Base-by-base conservation (phyloP, 2,797 vertebrate species). In the Semaprochilodus insignis region DNA sequence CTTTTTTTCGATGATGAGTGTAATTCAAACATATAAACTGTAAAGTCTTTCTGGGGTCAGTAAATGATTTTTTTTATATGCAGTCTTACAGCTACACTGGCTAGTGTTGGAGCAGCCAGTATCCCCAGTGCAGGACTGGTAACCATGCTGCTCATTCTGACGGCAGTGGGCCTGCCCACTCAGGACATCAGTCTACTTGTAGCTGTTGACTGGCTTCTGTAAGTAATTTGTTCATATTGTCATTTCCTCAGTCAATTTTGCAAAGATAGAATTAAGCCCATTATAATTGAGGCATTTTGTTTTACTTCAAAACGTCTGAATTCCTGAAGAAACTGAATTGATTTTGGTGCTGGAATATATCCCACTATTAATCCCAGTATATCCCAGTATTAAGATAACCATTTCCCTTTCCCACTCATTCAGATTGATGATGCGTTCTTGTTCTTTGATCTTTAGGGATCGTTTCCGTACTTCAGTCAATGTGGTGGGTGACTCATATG, bases 381-480 rank as follows among this genome's bases (percentile, higher is more conserved):
- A n/a, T 44, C 54, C 17, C 54, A 19, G 4, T 19, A 57, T 17
- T 1, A 60, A 23, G 3, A 6, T 21, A n/a, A n/a, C 21, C 7
- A 7, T 59, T 59, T 21, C 8, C 21, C 21, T 59, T 59, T n/a
- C 6, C 4, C 21, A 23, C 21, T 60, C n/a, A 13, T 13, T 57
- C 54, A 34, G 25, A 34, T 6, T 34, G 3, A 16, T 34, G 27
- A 16, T 67, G 65, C 21, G 11, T 40, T n/a, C 31, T 40, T 67
- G 31, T 40, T 52, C 14, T 51, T 67, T 67, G 16, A 7, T n/a
- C 8, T 40, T 40, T 40, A 99, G 98, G 92, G 98, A 99, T 92
- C 96, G 98, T 83, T 98, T 99, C 96, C 96, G 98, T 90, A 99
- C 98, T 1, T 99, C 98, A 0, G 97, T 99, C 88, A 99, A 99